Evolutionary conservation across 37 sponge, comb jelly and placozoan genomes (phyloP), one percentile per base, ranked within the genome.

Genomic region (Tethya wilhelma): DNA sequence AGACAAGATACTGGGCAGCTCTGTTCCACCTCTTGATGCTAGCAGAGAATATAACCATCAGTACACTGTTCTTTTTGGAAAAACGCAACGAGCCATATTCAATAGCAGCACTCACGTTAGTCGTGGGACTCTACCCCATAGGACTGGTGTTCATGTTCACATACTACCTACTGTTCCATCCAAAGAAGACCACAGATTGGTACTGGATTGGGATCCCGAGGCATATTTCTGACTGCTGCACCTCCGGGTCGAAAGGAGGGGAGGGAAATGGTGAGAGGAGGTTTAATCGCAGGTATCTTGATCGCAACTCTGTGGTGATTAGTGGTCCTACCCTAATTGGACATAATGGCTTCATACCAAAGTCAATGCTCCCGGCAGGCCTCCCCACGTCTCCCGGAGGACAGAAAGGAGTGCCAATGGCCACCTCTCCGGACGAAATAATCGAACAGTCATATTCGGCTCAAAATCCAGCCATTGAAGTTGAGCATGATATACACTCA

Each of bases 11-110:
- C 31, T 63, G 75, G 37, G 36, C 37, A 23, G 58, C 65, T 9
- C 55, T 62, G 0, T 92, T 75, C 64, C 88, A 80, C 43, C 14
- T 92, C 1, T 80, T 92, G 34, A 88, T 73, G 42, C 78, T 80
- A 29, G 59, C 64, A n/a, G 93, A 92, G 78, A 92, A 84, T 57
- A 22, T 53, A 1, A 17, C 83, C 28, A 75, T 92, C 68, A 59
- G 38, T n/a, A 33, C 59, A 2, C 67, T 92, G 20, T 84, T 84
- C 58, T 92, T 44, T 42, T n/a, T n/a, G n/a, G n/a, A n/a, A n/a
- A n/a, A n/a, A n/a, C 32, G n/a, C 8, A 29, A 6, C 8, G 8
- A 20, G 9, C 3, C 31, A 8, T 11, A 44, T 28, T 1, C 33
- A 1, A 59, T 36, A 0, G 40, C 69, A 8, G 56, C 69, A 0